Percentiles rank a stretch among this genome's conserved stretches.
Evolutionary conservation across 2,797 vertebrate genomes (phyloP).

Genomic region (Alca torda): DNA sequence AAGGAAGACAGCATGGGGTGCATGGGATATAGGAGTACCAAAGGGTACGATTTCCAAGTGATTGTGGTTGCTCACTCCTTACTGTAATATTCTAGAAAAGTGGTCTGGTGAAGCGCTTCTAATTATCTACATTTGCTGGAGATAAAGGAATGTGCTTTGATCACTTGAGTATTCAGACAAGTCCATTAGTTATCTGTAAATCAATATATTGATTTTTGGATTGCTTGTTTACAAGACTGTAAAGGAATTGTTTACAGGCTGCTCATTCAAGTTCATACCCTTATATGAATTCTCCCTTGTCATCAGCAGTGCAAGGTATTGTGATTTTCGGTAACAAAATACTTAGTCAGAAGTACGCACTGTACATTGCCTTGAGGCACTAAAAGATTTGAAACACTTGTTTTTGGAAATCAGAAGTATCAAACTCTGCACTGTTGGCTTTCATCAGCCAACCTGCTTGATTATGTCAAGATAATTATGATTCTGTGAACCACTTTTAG

Average conservation of each 20-base stretch:
- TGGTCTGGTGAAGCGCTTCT: not conserved
- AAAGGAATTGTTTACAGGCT: not conserved
- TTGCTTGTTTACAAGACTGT: conserved; percentile 31
- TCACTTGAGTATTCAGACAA: not conserved
- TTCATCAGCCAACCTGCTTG: not conserved
- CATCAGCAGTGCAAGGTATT: not conserved
- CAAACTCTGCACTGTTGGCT: not conserved
- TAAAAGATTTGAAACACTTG: not conserved
- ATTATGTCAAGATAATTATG: not conserved
- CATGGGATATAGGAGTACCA: not conserved
- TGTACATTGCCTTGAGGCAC: not conserved
- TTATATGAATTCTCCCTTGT: not conserved
- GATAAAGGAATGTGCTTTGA: not conserved
- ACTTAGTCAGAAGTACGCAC: not conserved
- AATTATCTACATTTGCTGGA: not conserved
- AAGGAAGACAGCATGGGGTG: not conserved
- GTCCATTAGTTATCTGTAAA: conserved; percentile 34
- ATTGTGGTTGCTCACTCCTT: not conserved
- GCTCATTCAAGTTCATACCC: not conserved
- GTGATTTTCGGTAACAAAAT: not conserved
- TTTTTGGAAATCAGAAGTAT: conserved; percentile 8
- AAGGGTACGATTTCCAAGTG: not conserved
- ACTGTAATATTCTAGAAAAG: not conserved
- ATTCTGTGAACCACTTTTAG: not conserved
- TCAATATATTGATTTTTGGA: conserved; percentile 34